Evolutionary conservation across 2,888 invertebrate genomes (phyloP).

Genomic region (Prostheceraeus crozeri): DNA sequence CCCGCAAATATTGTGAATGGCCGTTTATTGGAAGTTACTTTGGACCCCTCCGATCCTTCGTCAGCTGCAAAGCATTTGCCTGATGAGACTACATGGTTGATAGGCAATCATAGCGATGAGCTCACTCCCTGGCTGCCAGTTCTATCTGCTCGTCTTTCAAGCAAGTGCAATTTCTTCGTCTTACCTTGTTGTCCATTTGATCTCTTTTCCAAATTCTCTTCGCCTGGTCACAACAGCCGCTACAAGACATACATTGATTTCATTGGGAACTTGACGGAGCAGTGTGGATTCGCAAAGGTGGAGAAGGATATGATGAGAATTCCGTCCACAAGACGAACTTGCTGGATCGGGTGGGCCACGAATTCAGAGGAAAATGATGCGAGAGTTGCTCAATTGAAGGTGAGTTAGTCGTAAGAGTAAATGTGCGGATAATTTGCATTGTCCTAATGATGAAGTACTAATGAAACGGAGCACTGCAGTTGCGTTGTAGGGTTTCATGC

Average conservation of each 20-base stretch:
- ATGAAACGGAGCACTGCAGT: too few relatives aligned
- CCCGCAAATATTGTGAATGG: constrained; percentile 16
- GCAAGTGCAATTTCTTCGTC: constrained; percentile 72
- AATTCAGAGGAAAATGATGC: background rate
- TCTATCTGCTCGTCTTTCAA: constrained; percentile 70
- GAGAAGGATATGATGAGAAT: constrained; percentile 77
- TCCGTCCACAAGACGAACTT: constrained; percentile 93
- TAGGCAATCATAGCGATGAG: constrained; percentile 98
- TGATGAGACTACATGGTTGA: constrained; percentile 77
- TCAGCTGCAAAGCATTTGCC: constrained; percentile 19
- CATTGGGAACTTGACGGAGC: constrained; percentile 61
- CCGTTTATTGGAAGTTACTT: constrained; percentile 28
- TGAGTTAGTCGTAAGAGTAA: background rate
- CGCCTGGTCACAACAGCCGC: constrained; percentile 62
- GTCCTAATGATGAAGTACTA: too few relatives aligned
- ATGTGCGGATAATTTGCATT: too few relatives aligned
- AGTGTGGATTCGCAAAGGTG: constrained; percentile 70
- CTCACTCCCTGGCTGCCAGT: constrained; percentile 97
- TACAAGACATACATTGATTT: constrained; percentile 63
- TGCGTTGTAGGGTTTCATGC: too few relatives aligned
- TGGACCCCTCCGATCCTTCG: constrained; percentile 36
- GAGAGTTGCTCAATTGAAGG: background rate
- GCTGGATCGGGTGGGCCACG: constrained; percentile 67
- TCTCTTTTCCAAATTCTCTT: constrained; percentile 74
- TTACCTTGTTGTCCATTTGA: constrained; percentile 90